Percentiles rank a stretch among this genome's conserved stretches.
Conservation (phyloP, 2,113 vertebrate genomes). For the Entomyzon cyanotis region DNA sequence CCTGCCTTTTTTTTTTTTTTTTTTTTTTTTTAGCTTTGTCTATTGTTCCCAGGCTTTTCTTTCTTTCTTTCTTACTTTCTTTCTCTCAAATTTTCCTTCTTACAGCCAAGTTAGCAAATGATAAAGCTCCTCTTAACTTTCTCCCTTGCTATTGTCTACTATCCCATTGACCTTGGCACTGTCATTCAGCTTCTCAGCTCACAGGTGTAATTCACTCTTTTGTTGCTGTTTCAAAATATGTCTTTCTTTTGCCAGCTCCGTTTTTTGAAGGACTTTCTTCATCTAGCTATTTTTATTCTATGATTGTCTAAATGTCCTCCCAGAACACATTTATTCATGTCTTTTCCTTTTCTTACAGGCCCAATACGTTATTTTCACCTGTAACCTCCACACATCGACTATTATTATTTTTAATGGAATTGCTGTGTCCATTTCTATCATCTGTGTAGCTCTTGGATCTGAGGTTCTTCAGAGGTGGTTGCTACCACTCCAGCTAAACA, state of each 20-base stretch:
- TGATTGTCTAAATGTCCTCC: neutral
- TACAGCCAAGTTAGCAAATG: neutral
- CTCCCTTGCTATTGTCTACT: neutral
- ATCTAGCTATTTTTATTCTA: neutral
- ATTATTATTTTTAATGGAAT: constrained; percentile 3
- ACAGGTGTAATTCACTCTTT: neutral
- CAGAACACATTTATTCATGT: neutral
- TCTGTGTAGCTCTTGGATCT: neutral
- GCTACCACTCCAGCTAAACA: neutral
- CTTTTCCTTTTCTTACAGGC: neutral
- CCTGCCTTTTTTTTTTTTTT: neutral
- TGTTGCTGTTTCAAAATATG: neutral
- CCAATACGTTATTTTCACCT: neutral
- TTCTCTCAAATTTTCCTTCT: neutral
- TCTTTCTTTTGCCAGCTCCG: neutral
- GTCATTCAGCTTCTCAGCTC: constrained; percentile 5
- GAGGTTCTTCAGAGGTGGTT: neutral
- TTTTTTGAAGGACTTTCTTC: neutral
- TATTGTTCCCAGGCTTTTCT: neutral
- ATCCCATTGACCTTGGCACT: neutral
- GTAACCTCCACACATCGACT: neutral
- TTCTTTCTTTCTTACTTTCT: neutral
- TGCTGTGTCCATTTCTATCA: neutral
- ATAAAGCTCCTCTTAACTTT: neutral
- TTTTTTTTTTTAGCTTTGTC: neutral